Evolutionary conservation across 2,888 invertebrate genomes (phyloP).

Genomic region (Zele albiditarsus): DNA sequence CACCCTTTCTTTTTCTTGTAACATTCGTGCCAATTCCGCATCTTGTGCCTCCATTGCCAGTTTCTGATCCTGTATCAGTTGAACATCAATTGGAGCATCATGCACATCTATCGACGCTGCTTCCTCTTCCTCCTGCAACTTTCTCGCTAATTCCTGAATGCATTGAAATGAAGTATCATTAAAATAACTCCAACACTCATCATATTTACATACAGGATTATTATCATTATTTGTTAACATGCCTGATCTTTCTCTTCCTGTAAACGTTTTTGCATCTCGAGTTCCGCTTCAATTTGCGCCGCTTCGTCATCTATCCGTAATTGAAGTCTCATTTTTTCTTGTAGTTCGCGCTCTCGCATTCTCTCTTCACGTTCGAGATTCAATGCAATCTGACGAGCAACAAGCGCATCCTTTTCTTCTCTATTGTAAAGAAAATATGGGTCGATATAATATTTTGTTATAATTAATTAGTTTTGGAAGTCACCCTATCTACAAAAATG

Average conservation of each 20-base stretch:
- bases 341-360: constrained; percentile 74
- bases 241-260: constrained; percentile 86
- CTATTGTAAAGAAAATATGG: constrained; percentile 64
- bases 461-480: no score
- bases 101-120: constrained; percentile 76
- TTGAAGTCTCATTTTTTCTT: constrained; percentile 73
- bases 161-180: constrained; percentile 12
- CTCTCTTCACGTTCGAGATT: constrained; percentile 77
- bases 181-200: constrained; percentile 2
- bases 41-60: constrained; percentile 87
- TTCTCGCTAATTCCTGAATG: constrained; percentile 80
- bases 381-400: constrained; percentile 81
- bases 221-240: constrained; percentile 49
- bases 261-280: constrained; percentile 76
- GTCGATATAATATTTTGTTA: no score
- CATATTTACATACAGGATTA: background rate
- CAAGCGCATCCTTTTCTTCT: constrained; percentile 80
- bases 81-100: constrained; percentile 67
- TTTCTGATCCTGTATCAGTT: constrained; percentile 75
- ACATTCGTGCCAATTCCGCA: constrained; percentile 83
- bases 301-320: constrained; percentile 69
- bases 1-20: constrained; percentile 84
- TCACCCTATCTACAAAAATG: background rate
- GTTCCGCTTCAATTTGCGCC: constrained; percentile 63
- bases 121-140: constrained; percentile 85